These are phyloP conservation scores for Heliconius nattereri DNA, from an alignment of 1,140 invertebrate species.

Conservation along the genomic window DNA sequence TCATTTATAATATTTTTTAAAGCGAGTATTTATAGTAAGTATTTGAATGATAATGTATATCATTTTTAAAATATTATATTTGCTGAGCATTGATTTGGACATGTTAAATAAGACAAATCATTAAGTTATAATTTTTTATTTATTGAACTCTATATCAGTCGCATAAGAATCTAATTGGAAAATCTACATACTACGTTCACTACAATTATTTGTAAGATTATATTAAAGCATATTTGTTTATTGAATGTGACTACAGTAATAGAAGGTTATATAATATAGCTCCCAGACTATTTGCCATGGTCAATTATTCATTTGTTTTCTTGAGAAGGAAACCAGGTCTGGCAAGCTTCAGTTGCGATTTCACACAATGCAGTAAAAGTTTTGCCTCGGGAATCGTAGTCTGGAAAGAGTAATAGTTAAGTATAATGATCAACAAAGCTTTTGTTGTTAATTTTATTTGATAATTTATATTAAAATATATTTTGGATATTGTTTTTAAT, in stretches of 20 bases:
- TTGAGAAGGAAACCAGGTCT: constrained; percentile 85
- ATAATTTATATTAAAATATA: too few species aligned
- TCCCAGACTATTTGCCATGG: not conserved
- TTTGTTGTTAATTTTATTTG: too few species aligned
- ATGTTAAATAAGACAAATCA: not conserved
- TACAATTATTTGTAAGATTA: not conserved
- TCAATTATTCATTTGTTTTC: constrained; percentile 67
- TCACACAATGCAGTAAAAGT: constrained; percentile 89
- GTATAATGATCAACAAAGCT: too few species aligned
- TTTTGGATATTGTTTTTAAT: too few species aligned
- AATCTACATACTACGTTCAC: constrained; percentile 14
- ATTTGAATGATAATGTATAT: too few species aligned
- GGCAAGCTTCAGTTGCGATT: constrained; percentile 89
- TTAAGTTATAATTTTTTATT: constrained; percentile 12
- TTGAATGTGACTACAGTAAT: not conserved
- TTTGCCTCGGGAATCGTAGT: constrained; percentile 86
- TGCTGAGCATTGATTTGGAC: not conserved
- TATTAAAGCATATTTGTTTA: not conserved
- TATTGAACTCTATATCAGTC: not conserved
- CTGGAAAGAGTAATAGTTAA: constrained; percentile 73
- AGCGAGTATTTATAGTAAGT: too few species aligned
- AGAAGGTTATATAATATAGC: not conserved
- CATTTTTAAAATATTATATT: not conserved
- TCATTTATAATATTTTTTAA: not conserved
- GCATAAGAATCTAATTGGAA: constrained; percentile 19